These are phyloP conservation scores for Hydrolagus colliei DNA, from an alignment of 2,797 vertebrate species.

Conservation along the genomic window DNA sequence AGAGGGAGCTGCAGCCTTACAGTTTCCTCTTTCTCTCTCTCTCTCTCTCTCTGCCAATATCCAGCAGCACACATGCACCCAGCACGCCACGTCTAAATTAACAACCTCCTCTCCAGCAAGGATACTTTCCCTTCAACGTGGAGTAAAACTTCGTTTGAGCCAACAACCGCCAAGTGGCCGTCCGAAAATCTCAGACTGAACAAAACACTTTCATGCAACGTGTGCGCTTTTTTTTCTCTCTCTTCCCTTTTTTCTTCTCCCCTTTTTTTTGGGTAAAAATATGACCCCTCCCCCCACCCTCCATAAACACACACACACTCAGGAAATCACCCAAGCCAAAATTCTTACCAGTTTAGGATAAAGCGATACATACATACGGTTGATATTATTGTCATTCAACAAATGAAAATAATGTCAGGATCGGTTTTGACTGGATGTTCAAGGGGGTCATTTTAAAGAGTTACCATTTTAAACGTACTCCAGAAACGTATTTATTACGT, in stretches of 20 bases:
- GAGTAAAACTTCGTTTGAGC: constrained; percentile 8
- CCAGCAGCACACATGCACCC: background rate
- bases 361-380: background rate
- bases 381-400: background rate
- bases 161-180: constrained; percentile 17
- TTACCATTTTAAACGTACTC: constrained; percentile 9
- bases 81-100: constrained; percentile 27
- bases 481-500: background rate
- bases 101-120: constrained; percentile 9
- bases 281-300: too few relatives aligned
- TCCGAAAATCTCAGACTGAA: background rate
- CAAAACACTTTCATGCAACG: background rate
- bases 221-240: background rate
- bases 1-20: constrained; percentile 22
- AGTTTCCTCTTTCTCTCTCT: background rate
- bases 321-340: background rate
- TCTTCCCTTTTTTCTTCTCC: too few relatives aligned
- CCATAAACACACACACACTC: background rate
- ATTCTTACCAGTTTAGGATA: background rate
- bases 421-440: background rate
- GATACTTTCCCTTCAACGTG: background rate
- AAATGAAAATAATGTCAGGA: background rate
- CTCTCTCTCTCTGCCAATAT: background rate
- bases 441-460: background rate
- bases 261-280: too few relatives aligned